Percentiles rank a stretch among this genome's conserved stretches.
Conservation (phyloP, 2,113 vertebrate genomes). For the Synodontis membranacea region DNA sequence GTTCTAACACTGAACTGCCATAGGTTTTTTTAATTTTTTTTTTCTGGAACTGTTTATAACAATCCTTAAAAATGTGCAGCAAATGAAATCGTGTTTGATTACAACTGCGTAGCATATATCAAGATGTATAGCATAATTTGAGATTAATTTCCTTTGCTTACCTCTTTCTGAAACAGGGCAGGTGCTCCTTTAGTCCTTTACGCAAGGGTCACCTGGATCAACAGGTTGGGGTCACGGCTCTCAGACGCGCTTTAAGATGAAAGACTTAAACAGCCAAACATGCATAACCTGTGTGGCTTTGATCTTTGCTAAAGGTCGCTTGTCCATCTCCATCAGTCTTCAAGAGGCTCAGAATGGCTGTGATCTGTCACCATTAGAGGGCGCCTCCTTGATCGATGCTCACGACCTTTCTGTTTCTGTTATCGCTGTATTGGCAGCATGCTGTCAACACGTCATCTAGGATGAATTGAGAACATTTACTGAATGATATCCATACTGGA, state of each 20-base stretch:
- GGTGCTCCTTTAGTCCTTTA: slow-evolving; percentile 42
- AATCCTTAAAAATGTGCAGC: background rate
- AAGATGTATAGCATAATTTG: background rate
- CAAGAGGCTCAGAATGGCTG: slow-evolving; percentile 57
- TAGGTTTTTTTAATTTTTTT: too few species aligned
- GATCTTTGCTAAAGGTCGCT: slow-evolving; percentile 72
- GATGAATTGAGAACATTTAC: background rate
- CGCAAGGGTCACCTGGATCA: slow-evolving; percentile 56
- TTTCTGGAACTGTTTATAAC: background rate
- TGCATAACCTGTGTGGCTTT: slow-evolving; percentile 69
- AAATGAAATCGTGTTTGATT: background rate
- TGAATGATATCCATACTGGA: background rate
- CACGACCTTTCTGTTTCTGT: slow-evolving; percentile 25
- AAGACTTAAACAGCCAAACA: slow-evolving; percentile 69
- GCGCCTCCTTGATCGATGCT: slow-evolving; percentile 59
- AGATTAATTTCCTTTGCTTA: slow-evolving; percentile 9
- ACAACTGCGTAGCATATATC: background rate
- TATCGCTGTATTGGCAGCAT: background rate
- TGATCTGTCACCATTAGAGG: slow-evolving; percentile 51
- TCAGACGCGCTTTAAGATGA: slow-evolving; percentile 62
- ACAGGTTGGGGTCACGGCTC: slow-evolving; percentile 62
- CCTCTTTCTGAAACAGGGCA: slow-evolving; percentile 19
- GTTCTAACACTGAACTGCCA: background rate
- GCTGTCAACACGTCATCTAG: background rate
- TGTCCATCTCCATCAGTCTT: slow-evolving; percentile 67